Evolutionary conservation across 2,888 invertebrate genomes (phyloP).

Genomic region (Parelbella ahira): DNA sequence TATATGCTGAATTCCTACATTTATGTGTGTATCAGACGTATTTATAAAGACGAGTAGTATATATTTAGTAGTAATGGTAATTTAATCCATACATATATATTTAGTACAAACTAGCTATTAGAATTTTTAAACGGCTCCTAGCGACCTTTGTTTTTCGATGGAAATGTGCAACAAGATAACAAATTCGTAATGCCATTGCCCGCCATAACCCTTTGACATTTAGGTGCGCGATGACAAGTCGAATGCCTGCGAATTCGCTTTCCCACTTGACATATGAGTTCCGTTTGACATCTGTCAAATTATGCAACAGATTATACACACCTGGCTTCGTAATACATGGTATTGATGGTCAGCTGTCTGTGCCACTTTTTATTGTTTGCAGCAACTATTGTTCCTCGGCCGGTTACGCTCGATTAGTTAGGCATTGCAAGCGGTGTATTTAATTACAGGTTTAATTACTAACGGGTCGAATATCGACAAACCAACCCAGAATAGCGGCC

Average conservation of each 20-base stretch:
- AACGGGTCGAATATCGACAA: conserved; percentile 16
- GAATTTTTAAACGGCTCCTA: no score
- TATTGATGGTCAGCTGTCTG: conserved; percentile 18
- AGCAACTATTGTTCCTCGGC: conserved; percentile 11
- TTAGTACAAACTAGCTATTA: no score
- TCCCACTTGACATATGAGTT: conserved; percentile 38
- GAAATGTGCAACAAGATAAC: conserved; percentile 3
- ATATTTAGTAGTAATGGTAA: no score
- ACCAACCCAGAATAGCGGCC: conserved; percentile 14
- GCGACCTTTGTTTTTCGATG: conserved; percentile 10
- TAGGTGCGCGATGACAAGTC: conserved; percentile 9
- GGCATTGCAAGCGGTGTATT: conserved; percentile 18
- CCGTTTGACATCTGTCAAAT: conserved; percentile 57
- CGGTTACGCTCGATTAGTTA: conserved; percentile 18
- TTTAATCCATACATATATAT: no score
- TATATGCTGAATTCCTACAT: no score
- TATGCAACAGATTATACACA: conserved; percentile 31
- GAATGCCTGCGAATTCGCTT: conserved; percentile 28
- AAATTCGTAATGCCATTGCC: conserved; percentile 14
- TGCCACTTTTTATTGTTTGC: conserved; percentile 16
- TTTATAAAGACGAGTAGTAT: no score
- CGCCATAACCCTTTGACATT: conserved; percentile 26
- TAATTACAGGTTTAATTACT: conserved; percentile 21
- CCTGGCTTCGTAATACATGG: conserved; percentile 23
- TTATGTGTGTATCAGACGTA: no score